Base-by-base conservation (phyloP, 2,113 vertebrate genomes). In the Halcyon malimbica region DNA sequence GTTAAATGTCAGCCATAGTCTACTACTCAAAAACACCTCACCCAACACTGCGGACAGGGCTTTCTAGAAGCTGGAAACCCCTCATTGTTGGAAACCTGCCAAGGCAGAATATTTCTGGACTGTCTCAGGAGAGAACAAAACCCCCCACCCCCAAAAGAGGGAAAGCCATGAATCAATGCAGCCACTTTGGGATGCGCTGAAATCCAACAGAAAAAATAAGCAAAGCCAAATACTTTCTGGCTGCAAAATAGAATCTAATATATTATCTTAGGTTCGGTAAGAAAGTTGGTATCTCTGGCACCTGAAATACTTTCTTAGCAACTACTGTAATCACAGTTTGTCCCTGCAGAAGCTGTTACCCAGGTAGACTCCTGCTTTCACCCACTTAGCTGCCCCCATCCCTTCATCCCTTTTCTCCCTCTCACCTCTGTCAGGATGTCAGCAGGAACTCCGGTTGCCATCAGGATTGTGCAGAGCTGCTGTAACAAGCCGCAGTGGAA, bases 351-450 rank as follows among this genome's bases (percentile, higher is more conserved):
- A 16, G 23, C 14, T 0, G 5, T 1, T 29, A 9, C 13, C 50
- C 79, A 80, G 23, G 33, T 6, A 29, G 63, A 5, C 4, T 9
- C 37, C 57, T 26, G 33, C 4, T 54, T 12, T 4, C 23, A 23
- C 16, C 48, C 41, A 3, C 5, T 2, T 2, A 41, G 23, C 6
- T 35, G 1, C 26, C 51, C 41, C 63, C 59, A 20, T 2, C 69
- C 50, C 51, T 11, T 2, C 39, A 20, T 9, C 9, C 33, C 0
- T 1, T 4, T 29, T 16, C 35, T 41, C 41, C 88, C 46, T 25
- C 76, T 96, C 97, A 99, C 99, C 98, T 99, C 99, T 1, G 99
- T 99, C 87, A 99, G 98, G 92, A 99, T 99, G 67, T 99, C 99
- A 16, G 99, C 99, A 83, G 99, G 99, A 74, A 99, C 99, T 1